Evolutionary conservation across 1,140 invertebrate species (phyloP).

Genomic region (Holcopasites calliopsidis): DNA sequence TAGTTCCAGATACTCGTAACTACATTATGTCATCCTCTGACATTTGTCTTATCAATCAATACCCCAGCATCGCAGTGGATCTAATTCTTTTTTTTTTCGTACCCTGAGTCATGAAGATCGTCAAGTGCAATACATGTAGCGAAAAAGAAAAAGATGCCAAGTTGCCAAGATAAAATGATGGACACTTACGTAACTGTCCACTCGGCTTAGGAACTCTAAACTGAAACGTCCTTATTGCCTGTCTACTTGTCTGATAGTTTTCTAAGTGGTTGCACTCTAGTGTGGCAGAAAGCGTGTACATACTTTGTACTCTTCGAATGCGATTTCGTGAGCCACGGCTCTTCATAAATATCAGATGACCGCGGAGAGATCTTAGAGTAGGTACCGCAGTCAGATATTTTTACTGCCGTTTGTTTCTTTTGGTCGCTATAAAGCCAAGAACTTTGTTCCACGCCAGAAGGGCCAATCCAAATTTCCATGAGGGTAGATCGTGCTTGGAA

Average conservation of each 20-base stretch:
- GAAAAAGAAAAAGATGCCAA: no score
- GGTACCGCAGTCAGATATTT: conserved; percentile 47
- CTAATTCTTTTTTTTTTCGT: no score
- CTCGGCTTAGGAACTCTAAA: not conserved
- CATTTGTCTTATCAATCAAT: not conserved
- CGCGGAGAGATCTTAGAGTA: conserved; percentile 43
- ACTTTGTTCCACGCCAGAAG: conserved; percentile 31
- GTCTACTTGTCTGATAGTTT: not conserved
- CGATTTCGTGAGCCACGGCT: conserved; percentile 42
- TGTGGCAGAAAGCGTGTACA: no score
- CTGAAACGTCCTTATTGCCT: no score
- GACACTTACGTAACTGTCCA: no score
- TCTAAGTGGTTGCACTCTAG: no score
- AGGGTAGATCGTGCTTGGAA: conserved; percentile 28
- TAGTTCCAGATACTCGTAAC: conserved; percentile 35
- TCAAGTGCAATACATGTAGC: no score
- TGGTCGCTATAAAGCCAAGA: conserved; percentile 5
- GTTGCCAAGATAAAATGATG: no score
- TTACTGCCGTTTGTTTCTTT: conserved; percentile 24
- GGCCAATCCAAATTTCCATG: conserved; percentile 39
- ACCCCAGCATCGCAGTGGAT: not conserved
- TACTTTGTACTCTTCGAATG: conserved; percentile 31
- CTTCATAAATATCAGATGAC: conserved; percentile 64
- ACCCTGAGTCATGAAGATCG: no score
- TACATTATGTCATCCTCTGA: conserved; percentile 28